These are phyloP conservation scores for Sardinella longiceps DNA, from an alignment of 2,797 vertebrate species.

Conservation along the genomic window DNA sequence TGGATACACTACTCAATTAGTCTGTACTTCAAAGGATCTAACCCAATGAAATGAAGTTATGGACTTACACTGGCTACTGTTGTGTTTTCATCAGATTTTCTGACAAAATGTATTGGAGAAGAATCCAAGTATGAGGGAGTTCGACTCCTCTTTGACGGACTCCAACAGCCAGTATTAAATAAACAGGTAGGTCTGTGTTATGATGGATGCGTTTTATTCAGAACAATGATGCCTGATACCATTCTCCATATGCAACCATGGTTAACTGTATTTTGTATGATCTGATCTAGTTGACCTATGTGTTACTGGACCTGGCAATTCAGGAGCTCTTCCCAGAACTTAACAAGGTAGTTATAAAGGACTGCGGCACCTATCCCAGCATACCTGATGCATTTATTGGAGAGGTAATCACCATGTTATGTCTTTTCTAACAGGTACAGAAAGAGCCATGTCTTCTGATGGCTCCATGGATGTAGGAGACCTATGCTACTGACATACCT, in stretches of 20 bases:
- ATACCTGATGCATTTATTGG: background rate
- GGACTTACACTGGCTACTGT: background rate
- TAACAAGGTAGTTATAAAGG: constrained; percentile 75
- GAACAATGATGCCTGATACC: background rate
- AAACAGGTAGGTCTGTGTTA: constrained; percentile 81
- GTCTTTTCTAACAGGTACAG: constrained; percentile 41
- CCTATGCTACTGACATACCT: background rate
- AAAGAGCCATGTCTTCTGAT: constrained; percentile 42
- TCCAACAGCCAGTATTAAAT: constrained; percentile 95
- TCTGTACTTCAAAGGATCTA: background rate
- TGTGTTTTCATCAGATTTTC: constrained; percentile 74
- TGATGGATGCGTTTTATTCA: background rate
- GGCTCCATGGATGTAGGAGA: constrained; percentile 47
- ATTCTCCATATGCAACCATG: background rate
- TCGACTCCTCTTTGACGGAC: constrained; percentile 83
- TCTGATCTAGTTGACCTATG: constrained; percentile 86
- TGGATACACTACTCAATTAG: constrained; percentile 53
- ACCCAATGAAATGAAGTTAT: background rate
- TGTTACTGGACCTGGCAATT: constrained; percentile 89
- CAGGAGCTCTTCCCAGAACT: constrained; percentile 94
- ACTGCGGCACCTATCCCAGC: background rate
- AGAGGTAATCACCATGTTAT: background rate
- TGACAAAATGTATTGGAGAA: constrained; percentile 86
- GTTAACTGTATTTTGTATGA: background rate
- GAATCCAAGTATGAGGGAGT: constrained; percentile 87